Evolutionary conservation across 2,797 vertebrate species (phyloP).

Genomic region (Pangasius mekongensis): DNA sequence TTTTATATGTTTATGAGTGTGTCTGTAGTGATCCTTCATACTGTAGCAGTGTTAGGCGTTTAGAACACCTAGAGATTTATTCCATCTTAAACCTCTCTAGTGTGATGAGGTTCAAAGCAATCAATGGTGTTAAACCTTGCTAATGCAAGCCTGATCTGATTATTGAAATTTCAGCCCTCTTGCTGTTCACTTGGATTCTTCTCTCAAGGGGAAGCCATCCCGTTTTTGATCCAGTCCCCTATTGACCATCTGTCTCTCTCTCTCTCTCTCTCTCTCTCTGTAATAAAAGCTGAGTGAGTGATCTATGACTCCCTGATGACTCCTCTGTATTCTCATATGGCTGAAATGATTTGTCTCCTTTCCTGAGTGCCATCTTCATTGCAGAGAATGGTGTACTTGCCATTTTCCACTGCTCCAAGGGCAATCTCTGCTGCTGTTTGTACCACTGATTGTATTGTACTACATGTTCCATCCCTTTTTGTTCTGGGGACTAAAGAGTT

Average conservation of each 20-base stretch:
- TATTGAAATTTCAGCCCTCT: slow-evolving; percentile 69
- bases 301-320: slow-evolving; percentile 55
- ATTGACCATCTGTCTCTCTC: slow-evolving; percentile 57
- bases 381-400: slow-evolving; percentile 31
- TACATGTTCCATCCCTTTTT: not conserved
- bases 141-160: slow-evolving; percentile 72
- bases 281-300: slow-evolving; percentile 61
- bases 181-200: slow-evolving; percentile 41
- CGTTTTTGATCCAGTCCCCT: slow-evolving; percentile 29
- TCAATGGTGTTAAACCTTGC: slow-evolving; percentile 70
- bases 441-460: slow-evolving; percentile 9
- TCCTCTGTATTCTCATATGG: slow-evolving; percentile 45
- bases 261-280: slow-evolving; percentile 28
- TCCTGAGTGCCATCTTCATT: slow-evolving; percentile 28
- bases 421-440: slow-evolving; percentile 29
- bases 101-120: slow-evolving; percentile 61
- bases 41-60: not conserved
- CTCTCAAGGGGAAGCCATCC: not conserved
- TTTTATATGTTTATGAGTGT: not conserved
- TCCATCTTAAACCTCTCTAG: not conserved
- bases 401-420: slow-evolving; percentile 33
- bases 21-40: not conserved
- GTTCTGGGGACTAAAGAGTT: slow-evolving; percentile 21
- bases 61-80: slow-evolving; percentile 32
- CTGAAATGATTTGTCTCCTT: slow-evolving; percentile 45